phyloP scores from a whole-genome alignment of 2,797 vertebrate genomes.

The Pempheris klunzingeri region DNA sequence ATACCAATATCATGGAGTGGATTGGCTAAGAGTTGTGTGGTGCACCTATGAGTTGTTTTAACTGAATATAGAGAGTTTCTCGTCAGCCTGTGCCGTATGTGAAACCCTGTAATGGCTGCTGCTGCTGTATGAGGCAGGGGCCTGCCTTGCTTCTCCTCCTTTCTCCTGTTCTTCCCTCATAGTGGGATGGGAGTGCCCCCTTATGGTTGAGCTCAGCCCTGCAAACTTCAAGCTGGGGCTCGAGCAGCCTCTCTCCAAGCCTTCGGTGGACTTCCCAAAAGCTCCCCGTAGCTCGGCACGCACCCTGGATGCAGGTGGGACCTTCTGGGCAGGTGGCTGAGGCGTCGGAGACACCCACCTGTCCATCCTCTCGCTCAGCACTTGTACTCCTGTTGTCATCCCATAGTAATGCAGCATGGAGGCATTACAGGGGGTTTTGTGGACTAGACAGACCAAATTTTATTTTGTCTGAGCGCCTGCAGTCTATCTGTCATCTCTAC shows the following conservation, averaged over 20 bases:
- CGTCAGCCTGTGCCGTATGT: constrained; percentile 48
- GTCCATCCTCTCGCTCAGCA: constrained; percentile 2
- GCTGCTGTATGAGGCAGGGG: constrained; percentile 75
- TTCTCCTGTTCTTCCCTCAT: constrained; percentile 75
- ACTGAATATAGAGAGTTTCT: constrained; percentile 25
- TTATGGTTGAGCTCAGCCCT: constrained; percentile 84
- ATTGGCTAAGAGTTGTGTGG: background rate
- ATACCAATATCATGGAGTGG: background rate
- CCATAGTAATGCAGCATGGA: background rate
- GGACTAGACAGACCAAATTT: background rate
- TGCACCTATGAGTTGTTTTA: constrained; percentile 4
- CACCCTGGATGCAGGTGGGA: constrained; percentile 21
- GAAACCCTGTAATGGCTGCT: constrained; percentile 81
- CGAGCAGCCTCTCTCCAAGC: constrained; percentile 37
- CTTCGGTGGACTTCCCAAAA: constrained; percentile 29
- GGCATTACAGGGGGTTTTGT: constrained; percentile 22
- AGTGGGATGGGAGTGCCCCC: constrained; percentile 86
- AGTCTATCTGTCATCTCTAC: constrained; percentile 15
- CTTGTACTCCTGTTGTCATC: background rate
- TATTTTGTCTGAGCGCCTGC: constrained; percentile 9
- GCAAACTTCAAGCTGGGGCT: constrained; percentile 65
- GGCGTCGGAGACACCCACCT: background rate
- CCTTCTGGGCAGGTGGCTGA: constrained; percentile 1
- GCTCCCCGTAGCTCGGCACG: background rate
- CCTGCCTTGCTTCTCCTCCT: constrained; percentile 75